phyloP scores from a whole-genome alignment of 2,797 vertebrate genomes.

The Emys orbicularis region DNA sequence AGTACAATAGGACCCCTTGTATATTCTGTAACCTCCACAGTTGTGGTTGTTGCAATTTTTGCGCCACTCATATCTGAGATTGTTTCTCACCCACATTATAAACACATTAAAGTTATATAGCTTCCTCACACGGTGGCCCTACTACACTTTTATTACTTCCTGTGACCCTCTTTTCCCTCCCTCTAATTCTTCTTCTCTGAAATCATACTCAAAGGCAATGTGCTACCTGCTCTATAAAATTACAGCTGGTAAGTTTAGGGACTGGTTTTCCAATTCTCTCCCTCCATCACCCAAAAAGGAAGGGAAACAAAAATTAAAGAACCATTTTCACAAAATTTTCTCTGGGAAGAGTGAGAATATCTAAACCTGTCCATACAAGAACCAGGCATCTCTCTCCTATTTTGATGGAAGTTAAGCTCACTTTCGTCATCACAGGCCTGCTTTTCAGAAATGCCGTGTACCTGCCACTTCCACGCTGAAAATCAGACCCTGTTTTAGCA shows the following conservation, averaged over 20 bases:
- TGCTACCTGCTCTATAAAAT: not conserved
- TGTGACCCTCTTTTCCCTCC: not conserved
- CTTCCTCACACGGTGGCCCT: not conserved
- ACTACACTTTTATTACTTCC: not conserved
- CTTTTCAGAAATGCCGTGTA: not conserved
- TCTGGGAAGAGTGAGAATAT: not conserved
- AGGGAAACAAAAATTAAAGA: not conserved
- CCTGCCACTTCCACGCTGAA: not conserved
- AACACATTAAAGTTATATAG: not conserved
- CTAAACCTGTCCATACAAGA: not conserved
- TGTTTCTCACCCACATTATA: not conserved
- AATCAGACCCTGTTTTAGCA: not conserved
- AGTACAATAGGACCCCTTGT: slow-evolving; percentile 13
- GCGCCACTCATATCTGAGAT: not conserved
- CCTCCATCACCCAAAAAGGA: not conserved
- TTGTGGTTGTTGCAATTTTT: not conserved
- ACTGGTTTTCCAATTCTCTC: not conserved
- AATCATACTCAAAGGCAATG: not conserved
- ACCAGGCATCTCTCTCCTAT: not conserved
- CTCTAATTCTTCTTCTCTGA: not conserved
- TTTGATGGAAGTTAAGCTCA: not conserved
- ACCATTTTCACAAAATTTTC: not conserved
- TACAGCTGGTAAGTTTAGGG: not conserved
- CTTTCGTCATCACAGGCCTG: not conserved
- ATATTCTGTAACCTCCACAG: not conserved